phyloP scores from a whole-genome alignment of 2,888 invertebrate genomes.

The Tholera decimalis region DNA sequence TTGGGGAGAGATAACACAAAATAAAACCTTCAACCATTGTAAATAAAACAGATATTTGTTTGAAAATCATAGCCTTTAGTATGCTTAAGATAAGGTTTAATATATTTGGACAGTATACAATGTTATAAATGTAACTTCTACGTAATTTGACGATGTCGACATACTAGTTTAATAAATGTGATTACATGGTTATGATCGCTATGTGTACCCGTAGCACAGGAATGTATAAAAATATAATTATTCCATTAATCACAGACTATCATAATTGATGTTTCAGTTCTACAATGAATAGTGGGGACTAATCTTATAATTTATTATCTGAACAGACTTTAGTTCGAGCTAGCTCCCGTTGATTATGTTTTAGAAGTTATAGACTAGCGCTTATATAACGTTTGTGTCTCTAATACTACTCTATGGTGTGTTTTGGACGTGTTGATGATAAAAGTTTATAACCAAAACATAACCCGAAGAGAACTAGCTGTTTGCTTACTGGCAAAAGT shows the following conservation, averaged over 20 bases:
- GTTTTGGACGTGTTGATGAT: constrained; percentile 51
- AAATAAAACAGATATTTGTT: constrained; percentile 66
- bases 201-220: constrained; percentile 87
- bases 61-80: constrained; percentile 71
- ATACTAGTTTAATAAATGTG: constrained; percentile 62
- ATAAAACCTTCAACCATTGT: constrained; percentile 64
- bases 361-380: constrained; percentile 6
- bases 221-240: constrained; percentile 90
- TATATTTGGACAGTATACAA: constrained; percentile 65
- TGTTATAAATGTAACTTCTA: constrained; percentile 66
- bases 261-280: constrained; percentile 70
- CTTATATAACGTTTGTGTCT: constrained; percentile 44
- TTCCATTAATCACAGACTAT: constrained; percentile 84
- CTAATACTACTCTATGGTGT: constrained; percentile 43
- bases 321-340: constrained; percentile 31
- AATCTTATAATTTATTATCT: constrained; percentile 34
- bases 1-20: constrained; percentile 63
- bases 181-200: constrained; percentile 59
- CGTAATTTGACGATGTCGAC: constrained; percentile 69
- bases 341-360: constrained; percentile 31
- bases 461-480: constrained; percentile 21
- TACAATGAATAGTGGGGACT: constrained; percentile 50
- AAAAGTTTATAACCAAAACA: constrained; percentile 34
- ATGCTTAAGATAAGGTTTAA: constrained; percentile 55
- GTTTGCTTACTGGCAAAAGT: neutral